A percentile compares a stretch with the other conserved stretches of the same genome.
Evolutionary conservation across 2,888 invertebrate genomes (phyloP).

Genomic region (Lamellibrachia satsuma): DNA sequence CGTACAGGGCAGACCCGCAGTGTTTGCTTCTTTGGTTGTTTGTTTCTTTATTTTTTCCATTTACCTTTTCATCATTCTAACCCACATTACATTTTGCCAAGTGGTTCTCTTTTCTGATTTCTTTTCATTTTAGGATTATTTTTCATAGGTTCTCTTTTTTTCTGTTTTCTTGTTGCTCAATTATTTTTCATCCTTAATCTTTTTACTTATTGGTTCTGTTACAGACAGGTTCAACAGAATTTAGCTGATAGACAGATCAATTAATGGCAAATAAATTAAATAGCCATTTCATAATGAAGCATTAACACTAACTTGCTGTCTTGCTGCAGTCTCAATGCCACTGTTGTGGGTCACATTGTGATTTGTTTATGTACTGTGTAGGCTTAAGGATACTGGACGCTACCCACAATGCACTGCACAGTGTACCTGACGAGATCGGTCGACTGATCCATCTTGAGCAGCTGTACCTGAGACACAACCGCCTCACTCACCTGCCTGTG

Average conservation of each 20-base stretch:
- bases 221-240: background rate
- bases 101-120: background rate
- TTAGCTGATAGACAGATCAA: background rate
- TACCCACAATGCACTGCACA: slow-evolving; percentile 77
- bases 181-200: background rate
- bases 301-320: background rate
- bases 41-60: background rate
- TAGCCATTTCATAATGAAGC: background rate
- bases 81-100: background rate
- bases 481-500: slow-evolving; percentile 60
- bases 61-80: background rate
- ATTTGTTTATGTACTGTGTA: slow-evolving; percentile 73
- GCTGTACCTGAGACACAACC: slow-evolving; percentile 65
- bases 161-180: background rate
- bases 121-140: background rate
- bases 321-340: background rate
- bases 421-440: slow-evolving; percentile 78
- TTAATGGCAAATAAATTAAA: background rate
- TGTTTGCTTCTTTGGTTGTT: background rate
- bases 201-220: background rate
- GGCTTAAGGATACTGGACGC: slow-evolving; percentile 80
- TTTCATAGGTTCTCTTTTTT: background rate
- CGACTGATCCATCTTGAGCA: slow-evolving; percentile 73
- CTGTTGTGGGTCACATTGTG: slow-evolving; percentile 60
- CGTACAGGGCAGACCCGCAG: too few relatives aligned